Evolutionary conservation across 1,140 invertebrate species (phyloP).

Genomic region (Stegodyphus mimosarum): DNA sequence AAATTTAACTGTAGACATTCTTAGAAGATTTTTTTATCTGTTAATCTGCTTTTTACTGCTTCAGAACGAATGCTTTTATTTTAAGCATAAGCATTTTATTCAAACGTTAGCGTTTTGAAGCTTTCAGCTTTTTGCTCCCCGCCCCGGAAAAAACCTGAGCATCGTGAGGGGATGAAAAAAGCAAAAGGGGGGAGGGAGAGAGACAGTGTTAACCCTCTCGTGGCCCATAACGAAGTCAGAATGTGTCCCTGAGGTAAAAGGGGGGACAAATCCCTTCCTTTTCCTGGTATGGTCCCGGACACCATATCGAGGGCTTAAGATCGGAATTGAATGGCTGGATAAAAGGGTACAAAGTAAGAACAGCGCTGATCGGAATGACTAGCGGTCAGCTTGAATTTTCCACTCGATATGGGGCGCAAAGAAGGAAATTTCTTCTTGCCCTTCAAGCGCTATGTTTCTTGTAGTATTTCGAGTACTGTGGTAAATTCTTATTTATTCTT

Average conservation of each 20-base stretch:
- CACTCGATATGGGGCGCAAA: constrained; percentile 10
- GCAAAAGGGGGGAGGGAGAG: background rate
- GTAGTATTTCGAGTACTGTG: too few species aligned
- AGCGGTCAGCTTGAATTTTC: constrained; percentile 21
- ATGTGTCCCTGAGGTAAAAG: constrained; percentile 24
- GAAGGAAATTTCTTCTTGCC: background rate
- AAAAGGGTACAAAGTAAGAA: constrained; percentile 34
- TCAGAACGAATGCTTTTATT: too few species aligned
- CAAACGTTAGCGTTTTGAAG: too few species aligned
- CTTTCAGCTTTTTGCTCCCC: too few species aligned
- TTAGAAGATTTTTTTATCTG: too few species aligned
- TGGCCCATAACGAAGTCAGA: constrained; percentile 39
- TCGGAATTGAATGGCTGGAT: constrained; percentile 51
- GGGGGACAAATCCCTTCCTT: constrained; percentile 35
- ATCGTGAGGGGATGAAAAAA: too few species aligned
- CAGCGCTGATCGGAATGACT: constrained; percentile 29
- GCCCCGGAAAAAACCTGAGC: too few species aligned
- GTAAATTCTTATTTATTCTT: too few species aligned
- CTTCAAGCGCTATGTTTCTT: too few species aligned
- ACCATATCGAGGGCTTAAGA: constrained; percentile 48
- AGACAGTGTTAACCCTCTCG: constrained; percentile 38
- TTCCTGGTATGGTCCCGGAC: constrained; percentile 38
- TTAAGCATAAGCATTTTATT: too few species aligned
- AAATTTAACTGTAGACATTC: too few species aligned
- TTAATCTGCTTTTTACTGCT: too few species aligned